Evolutionary conservation across 1,140 invertebrate species (phyloP).

Genomic region (Sycophaga agraensis): DNA sequence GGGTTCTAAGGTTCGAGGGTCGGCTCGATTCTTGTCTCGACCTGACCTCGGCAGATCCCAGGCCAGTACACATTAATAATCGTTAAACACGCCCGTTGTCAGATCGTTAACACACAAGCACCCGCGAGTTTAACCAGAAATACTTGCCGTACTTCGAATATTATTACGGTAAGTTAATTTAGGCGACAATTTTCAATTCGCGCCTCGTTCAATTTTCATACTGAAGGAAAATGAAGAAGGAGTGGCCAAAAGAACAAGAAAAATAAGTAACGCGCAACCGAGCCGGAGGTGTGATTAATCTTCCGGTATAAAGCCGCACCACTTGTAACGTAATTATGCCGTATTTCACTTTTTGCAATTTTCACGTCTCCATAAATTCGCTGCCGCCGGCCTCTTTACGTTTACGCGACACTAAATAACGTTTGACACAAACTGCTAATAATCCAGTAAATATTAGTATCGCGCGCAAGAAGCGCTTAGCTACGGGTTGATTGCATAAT

Average conservation of each 20-base stretch:
- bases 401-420: slow-evolving; percentile 23
- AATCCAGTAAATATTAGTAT: slow-evolving; percentile 27
- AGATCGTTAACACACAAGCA: too few species aligned
- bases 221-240: neutral
- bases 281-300: slow-evolving; percentile 26
- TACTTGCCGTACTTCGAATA: neutral
- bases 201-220: slow-evolving; percentile 10
- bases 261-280: neutral
- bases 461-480: slow-evolving; percentile 21
- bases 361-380: slow-evolving; percentile 27
- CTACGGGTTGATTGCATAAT: slow-evolving; percentile 25
- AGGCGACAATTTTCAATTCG: slow-evolving; percentile 12
- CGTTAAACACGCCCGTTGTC: too few species aligned
- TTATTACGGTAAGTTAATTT: slow-evolving; percentile 12
- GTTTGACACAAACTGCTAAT: slow-evolving; percentile 27
- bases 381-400: neutral
- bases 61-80: too few species aligned
- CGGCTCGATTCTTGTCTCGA: too few species aligned
- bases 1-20: too few species aligned
- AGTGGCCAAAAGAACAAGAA: neutral
- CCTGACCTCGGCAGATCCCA: too few species aligned
- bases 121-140: neutral
- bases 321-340: slow-evolving; percentile 25
- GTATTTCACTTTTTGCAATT: slow-evolving; percentile 29
- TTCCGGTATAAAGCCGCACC: neutral